Evolutionary conservation across 2,113 vertebrate species (phyloP).

Genomic region (Rafetus swinhoei): DNA sequence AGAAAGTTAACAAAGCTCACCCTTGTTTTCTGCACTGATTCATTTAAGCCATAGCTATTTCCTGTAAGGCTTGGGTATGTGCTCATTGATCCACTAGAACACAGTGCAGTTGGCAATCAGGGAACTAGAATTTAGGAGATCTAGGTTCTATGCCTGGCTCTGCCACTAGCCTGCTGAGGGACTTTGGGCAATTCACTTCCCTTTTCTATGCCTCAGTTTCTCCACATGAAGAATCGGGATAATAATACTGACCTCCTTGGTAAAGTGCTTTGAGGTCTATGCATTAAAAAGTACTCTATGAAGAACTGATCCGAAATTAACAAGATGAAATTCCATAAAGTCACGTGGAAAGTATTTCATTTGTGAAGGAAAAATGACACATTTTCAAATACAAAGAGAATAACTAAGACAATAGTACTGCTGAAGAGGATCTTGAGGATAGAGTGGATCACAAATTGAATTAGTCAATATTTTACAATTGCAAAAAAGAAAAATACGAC

Average conservation of each 20-base stretch:
- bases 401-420: neutral
- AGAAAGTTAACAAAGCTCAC: neutral
- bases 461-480: neutral
- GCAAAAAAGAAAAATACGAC: neutral
- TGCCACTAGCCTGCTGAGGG: neutral
- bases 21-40: neutral
- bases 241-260: neutral
- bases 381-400: neutral
- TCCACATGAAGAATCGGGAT: neutral
- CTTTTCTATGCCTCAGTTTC: neutral
- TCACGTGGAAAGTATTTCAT: neutral
- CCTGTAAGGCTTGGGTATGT: neutral
- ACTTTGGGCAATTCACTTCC: neutral
- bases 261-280: neutral
- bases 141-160: neutral
- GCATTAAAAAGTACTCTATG: neutral
- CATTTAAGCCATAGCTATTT: neutral
- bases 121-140: neutral
- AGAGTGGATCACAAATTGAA: neutral
- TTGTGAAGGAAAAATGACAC: neutral
- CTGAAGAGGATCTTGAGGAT: neutral
- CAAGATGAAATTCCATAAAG: neutral
- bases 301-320: neutral
- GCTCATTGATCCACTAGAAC: no score
- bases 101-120: no score